phyloP scores from a whole-genome alignment of 2,113 vertebrate genomes.

The Melospiza georgiana region DNA sequence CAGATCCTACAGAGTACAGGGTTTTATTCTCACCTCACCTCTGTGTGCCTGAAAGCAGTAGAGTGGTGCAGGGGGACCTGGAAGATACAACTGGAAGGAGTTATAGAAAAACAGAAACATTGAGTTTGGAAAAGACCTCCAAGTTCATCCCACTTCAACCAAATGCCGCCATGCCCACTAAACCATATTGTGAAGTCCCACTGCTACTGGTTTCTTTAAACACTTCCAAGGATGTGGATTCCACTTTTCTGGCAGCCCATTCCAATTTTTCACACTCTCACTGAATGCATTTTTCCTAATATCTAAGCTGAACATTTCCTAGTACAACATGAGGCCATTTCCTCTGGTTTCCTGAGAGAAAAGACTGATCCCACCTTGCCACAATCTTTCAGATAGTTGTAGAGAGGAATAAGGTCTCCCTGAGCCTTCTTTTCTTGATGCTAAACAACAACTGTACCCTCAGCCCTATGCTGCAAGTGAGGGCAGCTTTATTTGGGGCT shows the following conservation, averaged over 20 bases:
- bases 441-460: rapidly evolving
- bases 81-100: background rate
- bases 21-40: background rate
- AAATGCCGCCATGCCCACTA: background rate
- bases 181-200: background rate
- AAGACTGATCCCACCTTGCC: rapidly evolving
- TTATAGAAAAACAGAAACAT: rapidly evolving
- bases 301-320: background rate
- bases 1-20: background rate
- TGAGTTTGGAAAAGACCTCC: background rate
- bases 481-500: background rate
- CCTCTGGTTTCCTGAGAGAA: background rate
- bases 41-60: background rate
- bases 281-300: too few relatives aligned
- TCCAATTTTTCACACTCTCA: background rate
- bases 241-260: background rate
- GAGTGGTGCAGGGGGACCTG: background rate
- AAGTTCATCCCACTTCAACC: background rate
- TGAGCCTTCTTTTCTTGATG: background rate
- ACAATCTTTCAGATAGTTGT: background rate
- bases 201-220: background rate
- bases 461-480: background rate
- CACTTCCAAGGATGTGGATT: background rate
- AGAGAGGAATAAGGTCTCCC: background rate
- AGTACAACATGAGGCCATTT: background rate